phyloP scores from a whole-genome alignment of 2,888 invertebrate genomes.

The Melikaiella ostensackeni region DNA sequence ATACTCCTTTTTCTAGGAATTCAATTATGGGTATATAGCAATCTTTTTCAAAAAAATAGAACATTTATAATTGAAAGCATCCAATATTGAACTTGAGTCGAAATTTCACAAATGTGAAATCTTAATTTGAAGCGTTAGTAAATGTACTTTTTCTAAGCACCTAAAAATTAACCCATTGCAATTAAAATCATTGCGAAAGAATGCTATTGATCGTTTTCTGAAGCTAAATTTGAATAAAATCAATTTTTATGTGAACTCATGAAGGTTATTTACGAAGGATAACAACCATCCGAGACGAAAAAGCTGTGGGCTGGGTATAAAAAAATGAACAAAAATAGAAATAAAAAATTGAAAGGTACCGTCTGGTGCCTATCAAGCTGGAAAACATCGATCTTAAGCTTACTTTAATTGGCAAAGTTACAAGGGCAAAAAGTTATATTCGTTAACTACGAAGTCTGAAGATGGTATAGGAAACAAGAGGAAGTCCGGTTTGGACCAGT shows the following conservation, averaged over 20 bases:
- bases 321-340: neutral
- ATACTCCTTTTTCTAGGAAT: too few species aligned
- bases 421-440: conserved; percentile 47
- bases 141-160: too few species aligned
- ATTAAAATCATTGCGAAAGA: too few species aligned
- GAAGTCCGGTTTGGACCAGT: conserved; percentile 40
- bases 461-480: conserved; percentile 31
- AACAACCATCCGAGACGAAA: conserved; percentile 10
- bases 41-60: too few species aligned
- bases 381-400: conserved; percentile 46
- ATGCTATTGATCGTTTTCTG: too few species aligned
- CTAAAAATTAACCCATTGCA: too few species aligned
- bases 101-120: too few species aligned
- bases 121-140: too few species aligned
- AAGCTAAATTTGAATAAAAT: too few species aligned
- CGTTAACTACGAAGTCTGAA: conserved; percentile 34
- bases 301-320: conserved; percentile 20
- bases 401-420: conserved; percentile 53
- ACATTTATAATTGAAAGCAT: too few species aligned
- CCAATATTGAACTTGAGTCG: too few species aligned
- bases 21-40: too few species aligned
- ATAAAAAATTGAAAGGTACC: neutral
- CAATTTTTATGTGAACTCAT: conserved; percentile 15
- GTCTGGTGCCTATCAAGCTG: conserved; percentile 36
- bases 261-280: neutral